Evolutionary conservation across 2,888 invertebrate species (phyloP).

Genomic region (Epinotia nisella): DNA sequence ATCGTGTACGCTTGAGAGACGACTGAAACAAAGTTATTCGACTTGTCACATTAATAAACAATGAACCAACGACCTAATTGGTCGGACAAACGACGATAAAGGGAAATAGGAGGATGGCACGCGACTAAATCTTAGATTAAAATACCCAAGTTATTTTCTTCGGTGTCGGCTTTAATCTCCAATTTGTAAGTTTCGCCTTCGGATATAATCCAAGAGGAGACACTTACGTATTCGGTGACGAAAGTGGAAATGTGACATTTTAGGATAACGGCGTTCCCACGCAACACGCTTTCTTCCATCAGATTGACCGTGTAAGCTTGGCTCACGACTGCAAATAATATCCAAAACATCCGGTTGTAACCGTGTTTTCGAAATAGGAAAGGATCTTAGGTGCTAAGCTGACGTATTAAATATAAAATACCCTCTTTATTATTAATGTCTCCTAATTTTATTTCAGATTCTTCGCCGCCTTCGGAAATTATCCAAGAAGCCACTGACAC

Average conservation of each 20-base stretch:
- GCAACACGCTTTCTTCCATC: constrained; percentile 95
- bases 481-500: constrained; percentile 92
- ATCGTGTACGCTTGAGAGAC: constrained; percentile 94
- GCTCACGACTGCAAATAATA: constrained; percentile 90
- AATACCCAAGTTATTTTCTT: constrained; percentile 70
- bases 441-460: constrained; percentile 69
- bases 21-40: constrained; percentile 85
- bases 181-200: constrained; percentile 82
- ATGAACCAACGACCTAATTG: constrained; percentile 19
- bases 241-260: constrained; percentile 97
- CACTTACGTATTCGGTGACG: constrained; percentile 95
- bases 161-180: constrained; percentile 77
- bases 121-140: constrained; percentile 18
- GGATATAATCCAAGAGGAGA: constrained; percentile 94
- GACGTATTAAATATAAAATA: constrained; percentile 51
- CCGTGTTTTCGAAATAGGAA: constrained; percentile 15
- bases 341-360: constrained; percentile 39
- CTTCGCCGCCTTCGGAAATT: constrained; percentile 85
- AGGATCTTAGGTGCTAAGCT: constrained; percentile 39
- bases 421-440: constrained; percentile 66
- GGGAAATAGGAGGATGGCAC: constrained; percentile 38
- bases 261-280: constrained; percentile 94
- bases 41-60: constrained; percentile 26
- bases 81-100: constrained; percentile 25
- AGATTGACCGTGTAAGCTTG: constrained; percentile 95